These are phyloP conservation scores for Sphaeridia pumilis DNA, from an alignment of 2,888 invertebrate genomes.

Conservation along the genomic window DNA sequence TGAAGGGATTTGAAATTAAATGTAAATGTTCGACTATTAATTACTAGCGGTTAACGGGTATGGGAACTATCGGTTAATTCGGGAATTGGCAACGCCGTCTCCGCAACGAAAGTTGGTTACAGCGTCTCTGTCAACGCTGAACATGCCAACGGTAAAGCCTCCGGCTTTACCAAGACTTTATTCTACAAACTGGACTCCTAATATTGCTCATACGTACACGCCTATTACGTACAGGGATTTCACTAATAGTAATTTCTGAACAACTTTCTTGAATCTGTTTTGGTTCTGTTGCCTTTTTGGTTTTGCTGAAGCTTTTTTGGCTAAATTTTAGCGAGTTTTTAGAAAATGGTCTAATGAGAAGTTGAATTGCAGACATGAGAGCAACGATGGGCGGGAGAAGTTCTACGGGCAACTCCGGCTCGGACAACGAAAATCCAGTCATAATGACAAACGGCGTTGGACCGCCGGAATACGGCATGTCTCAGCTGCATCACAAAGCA, in stretches of 20 bases:
- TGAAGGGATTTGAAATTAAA: too few species aligned
- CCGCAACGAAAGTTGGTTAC: slow-evolving; percentile 28
- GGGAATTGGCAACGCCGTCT: slow-evolving; percentile 16
- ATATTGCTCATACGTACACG: slow-evolving; percentile 23
- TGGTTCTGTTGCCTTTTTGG: too few species aligned
- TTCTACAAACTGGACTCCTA: slow-evolving; percentile 36
- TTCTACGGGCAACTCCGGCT: slow-evolving; percentile 30
- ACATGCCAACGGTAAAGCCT: slow-evolving; percentile 23
- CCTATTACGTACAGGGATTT: slow-evolving; percentile 29
- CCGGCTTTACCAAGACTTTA: slow-evolving; percentile 34
- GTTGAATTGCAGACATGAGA: background rate
- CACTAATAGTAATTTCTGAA: slow-evolving; percentile 26
- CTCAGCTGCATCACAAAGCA: slow-evolving; percentile 20
- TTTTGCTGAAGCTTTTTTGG: too few species aligned
- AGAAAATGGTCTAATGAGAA: too few species aligned
- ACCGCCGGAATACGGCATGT: slow-evolving; percentile 21
- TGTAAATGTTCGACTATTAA: too few species aligned
- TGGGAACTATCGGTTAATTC: slow-evolving; percentile 24
- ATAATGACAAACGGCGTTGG: slow-evolving; percentile 18
- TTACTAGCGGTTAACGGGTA: slow-evolving; percentile 24
- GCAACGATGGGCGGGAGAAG: slow-evolving; percentile 14
- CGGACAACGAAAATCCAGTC: slow-evolving; percentile 35
- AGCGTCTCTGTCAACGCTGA: slow-evolving; percentile 32
- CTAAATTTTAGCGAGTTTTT: too few species aligned
- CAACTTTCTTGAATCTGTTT: too few species aligned